Evolutionary conservation across 2,888 invertebrate genomes (phyloP).

Genomic region (Venustoraphidia nigricollis): DNA sequence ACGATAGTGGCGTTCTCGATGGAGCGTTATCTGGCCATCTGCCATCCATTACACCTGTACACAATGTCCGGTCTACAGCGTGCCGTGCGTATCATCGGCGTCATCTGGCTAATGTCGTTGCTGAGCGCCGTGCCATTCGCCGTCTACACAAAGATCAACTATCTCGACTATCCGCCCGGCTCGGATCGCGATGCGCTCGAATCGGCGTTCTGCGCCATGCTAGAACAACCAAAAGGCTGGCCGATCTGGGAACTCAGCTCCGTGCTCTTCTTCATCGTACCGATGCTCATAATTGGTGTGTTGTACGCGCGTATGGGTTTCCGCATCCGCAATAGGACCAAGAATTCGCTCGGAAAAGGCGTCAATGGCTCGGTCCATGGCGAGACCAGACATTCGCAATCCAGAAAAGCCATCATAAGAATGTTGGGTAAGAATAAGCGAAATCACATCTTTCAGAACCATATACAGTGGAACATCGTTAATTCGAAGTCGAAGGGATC

Average conservation of each 20-base stretch:
- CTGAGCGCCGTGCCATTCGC: slow-evolving; percentile 65
- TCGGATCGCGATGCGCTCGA: slow-evolving; percentile 30
- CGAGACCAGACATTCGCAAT: slow-evolving; percentile 50
- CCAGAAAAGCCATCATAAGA: slow-evolving; percentile 56
- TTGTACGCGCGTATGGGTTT: slow-evolving; percentile 68
- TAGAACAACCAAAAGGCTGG: slow-evolving; percentile 39
- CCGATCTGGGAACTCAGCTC: slow-evolving; percentile 70
- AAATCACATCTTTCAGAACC: too few species aligned
- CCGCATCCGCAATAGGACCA: slow-evolving; percentile 40
- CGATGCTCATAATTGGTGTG: slow-evolving; percentile 54
- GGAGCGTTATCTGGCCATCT: slow-evolving; percentile 82
- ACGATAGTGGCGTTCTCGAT: slow-evolving; percentile 86
- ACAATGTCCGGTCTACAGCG: slow-evolving; percentile 69
- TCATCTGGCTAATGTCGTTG: slow-evolving; percentile 62
- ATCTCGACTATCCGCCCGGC: slow-evolving; percentile 57
- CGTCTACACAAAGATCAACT: slow-evolving; percentile 55
- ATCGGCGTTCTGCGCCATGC: slow-evolving; percentile 68
- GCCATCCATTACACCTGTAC: slow-evolving; percentile 71
- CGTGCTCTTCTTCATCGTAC: slow-evolving; percentile 65
- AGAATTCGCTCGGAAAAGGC: slow-evolving; percentile 29
- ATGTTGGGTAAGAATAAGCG: slow-evolving; percentile 53
- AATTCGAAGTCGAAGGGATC: too few species aligned
- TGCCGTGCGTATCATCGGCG: slow-evolving; percentile 63
- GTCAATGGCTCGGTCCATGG: slow-evolving; percentile 51
- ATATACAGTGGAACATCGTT: too few species aligned